phyloP scores from a whole-genome alignment of 2,113 vertebrate species.

The Dromaius novaehollandiae region DNA sequence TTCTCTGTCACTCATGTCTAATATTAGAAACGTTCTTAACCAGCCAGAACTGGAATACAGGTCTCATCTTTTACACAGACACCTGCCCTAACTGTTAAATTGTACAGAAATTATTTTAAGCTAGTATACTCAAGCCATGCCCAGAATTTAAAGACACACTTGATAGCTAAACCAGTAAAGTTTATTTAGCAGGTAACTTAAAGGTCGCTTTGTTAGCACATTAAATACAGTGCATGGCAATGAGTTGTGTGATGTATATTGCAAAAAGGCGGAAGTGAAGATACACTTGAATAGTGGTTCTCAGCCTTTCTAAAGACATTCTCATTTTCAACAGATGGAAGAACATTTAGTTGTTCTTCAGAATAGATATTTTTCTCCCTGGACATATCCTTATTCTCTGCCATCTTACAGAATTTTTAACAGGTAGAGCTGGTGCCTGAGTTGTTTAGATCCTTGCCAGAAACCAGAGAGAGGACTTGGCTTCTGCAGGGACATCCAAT shows the following conservation, averaged over 20 bases:
- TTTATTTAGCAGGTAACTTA: background rate
- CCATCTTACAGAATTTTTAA: background rate
- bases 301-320: background rate
- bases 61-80: background rate
- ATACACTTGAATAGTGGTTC: background rate
- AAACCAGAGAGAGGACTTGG: background rate
- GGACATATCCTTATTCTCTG: background rate
- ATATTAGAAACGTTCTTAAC: background rate
- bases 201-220: background rate
- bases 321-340: background rate
- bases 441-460: background rate
- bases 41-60: background rate
- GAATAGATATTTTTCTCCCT: background rate
- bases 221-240: background rate
- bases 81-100: background rate
- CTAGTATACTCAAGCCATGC: background rate
- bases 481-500: background rate
- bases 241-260: background rate
- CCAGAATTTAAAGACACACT: background rate
- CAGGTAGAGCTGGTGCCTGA: background rate
- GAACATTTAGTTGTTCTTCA: background rate
- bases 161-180: background rate
- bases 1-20: background rate
- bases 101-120: background rate
- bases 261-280: background rate